Evolutionary conservation across 2,888 invertebrate genomes (phyloP), one percentile per base, ranked within the genome.

Genomic region (Alloplasta piceator): DNA sequence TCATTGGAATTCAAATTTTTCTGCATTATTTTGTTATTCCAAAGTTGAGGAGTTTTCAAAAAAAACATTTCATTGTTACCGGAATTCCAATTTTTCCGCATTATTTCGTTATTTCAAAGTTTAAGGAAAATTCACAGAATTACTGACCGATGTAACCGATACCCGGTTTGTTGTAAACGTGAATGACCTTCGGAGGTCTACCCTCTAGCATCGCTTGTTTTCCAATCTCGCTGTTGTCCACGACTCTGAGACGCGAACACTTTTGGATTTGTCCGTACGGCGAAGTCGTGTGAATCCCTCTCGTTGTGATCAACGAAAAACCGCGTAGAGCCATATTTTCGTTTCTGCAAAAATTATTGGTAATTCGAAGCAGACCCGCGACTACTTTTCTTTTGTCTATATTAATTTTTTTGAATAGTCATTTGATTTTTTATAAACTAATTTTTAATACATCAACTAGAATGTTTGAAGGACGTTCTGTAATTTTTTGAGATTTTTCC

Each of bases 161-260:
- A 2, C 93, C 93, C 71, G 93, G 94, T 93, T 96, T 97, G 92
- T 97, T 98, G 90, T 98, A 99, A 76, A 99, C 96, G 90, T 99
- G 98, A 89, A 99, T 99, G 88, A 97, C 95, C 92, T 95, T 96
- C 0, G 99, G 98, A 9, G 98, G 98, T 92, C 96, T 97, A 61
- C 99, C 99, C 90, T 98, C 97, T 1, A 96, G 95, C 96, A 98
- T 98, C 0, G 99, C 98, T 90, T 96, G 95, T 91, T 97, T 98
- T 46, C 99, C 99, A 80, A 99, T 95, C 85, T 96, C 96, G 73
- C 98, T 98, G 92, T 99, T 99, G 92, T 99, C 99, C 2, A 99
- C 99, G 5, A 99, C 98, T 87, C 98, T 94, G 12, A 99, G 93
- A 64, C 98, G 94, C 0, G 97, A 94, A 84, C 97, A 88, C 90